Evolutionary conservation across 1,140 invertebrate species (phyloP).

Genomic region (Drosophila repletoides): DNA sequence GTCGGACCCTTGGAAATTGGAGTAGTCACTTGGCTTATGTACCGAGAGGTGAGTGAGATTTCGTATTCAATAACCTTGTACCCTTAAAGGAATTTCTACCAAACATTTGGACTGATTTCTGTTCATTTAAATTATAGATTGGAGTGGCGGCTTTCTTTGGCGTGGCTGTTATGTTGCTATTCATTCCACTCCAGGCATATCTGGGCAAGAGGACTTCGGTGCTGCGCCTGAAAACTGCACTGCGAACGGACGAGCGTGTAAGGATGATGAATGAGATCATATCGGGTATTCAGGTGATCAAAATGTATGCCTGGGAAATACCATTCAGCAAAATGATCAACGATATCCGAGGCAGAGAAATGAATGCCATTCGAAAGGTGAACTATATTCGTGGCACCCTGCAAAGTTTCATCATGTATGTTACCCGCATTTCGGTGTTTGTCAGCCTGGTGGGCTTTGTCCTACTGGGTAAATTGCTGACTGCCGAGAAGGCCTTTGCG

Average conservation of each 20-base stretch:
- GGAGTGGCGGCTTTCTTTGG: slow-evolving; percentile 90
- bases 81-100: too few relatives aligned
- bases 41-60: slow-evolving; percentile 82
- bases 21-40: slow-evolving; percentile 90
- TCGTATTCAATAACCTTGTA: neutral
- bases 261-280: slow-evolving; percentile 96
- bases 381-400: slow-evolving; percentile 89
- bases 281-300: slow-evolving; percentile 93
- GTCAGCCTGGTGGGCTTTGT: slow-evolving; percentile 90
- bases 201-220: slow-evolving; percentile 88
- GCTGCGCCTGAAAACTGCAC: slow-evolving; percentile 87
- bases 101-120: too few relatives aligned
- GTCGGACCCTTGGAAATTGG: slow-evolving; percentile 91
- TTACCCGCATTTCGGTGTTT: slow-evolving; percentile 90
- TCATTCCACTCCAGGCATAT: slow-evolving; percentile 92
- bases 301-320: slow-evolving; percentile 95
- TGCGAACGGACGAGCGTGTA: slow-evolving; percentile 91
- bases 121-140: too few relatives aligned
- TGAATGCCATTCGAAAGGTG: slow-evolving; percentile 85
- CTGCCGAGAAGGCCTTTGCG: slow-evolving; percentile 88
- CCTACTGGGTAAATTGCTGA: slow-evolving; percentile 84
- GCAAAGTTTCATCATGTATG: slow-evolving; percentile 89
- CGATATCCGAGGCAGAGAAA: slow-evolving; percentile 83
- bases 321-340: slow-evolving; percentile 88
- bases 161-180: slow-evolving; percentile 89